Base-by-base conservation (phyloP, 2,888 invertebrate species). In the Latrodectus hesperus region DNA sequence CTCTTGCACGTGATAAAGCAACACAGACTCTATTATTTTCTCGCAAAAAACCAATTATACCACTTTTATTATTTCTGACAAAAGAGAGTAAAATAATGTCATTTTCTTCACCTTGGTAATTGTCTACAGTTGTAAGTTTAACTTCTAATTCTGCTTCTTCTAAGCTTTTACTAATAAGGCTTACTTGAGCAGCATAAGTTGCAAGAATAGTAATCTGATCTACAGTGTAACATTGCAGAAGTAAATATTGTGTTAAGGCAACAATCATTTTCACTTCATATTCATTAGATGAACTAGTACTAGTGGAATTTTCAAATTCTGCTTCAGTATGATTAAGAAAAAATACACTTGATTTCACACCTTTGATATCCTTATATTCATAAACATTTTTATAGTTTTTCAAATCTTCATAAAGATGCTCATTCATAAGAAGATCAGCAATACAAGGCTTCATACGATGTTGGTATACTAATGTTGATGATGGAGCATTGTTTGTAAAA, bases 401-500 rank as follows among this genome's bases (percentile, higher is more conserved):
- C 55, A 90, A 71, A 5, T 70, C 78, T 22, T 79, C 51, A 90
- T 92, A 92, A 85, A 92, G 91, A 83, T 91, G 90, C 9, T 55
- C 67, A 9, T 91, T 91, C 70, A 92, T 91, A 60, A 93, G 87
- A 14, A 91, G 82, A 16, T 91, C 86, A 8, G 92, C 91, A 82
- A 93, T 92, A 38, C 91, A 91, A 26, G 92, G 91, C 64, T 91
- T 90, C 92, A 92, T 92, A 67, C 92, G 90, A 90, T 92, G 92
- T 90, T 93, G 93, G n/a, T 90, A 89, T 9, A 91, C 89, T 4
- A 93, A 91, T 52, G 91, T 91, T 10, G 91, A 90, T 79, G 89
- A 91, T 6, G 91, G 90, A 12, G 92, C 88, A 0, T 90, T 91
- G 86, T 93, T 92, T 8, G 55, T 60, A 71, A 90, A 75, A 38